Evolutionary conservation across 2,113 vertebrate species (phyloP).

Genomic region (Otolemur garnettii): DNA sequence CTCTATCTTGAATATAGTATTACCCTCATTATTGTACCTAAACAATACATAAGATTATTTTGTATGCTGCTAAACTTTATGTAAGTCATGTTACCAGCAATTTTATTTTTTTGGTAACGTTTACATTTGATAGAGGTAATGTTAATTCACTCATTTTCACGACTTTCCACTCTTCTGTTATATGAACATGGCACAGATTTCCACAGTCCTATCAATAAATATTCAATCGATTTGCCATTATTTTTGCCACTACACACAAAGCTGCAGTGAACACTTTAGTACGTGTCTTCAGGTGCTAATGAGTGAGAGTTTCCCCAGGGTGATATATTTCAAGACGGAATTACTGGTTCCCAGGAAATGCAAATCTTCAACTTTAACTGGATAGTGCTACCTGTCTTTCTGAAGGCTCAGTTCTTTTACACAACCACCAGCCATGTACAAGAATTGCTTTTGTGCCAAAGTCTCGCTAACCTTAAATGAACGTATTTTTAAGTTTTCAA

Average conservation of each 20-base stretch:
- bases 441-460: background rate
- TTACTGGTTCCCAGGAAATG: background rate
- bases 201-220: background rate
- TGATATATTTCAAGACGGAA: background rate
- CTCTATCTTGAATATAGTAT: background rate
- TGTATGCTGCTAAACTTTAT: background rate
- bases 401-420: background rate
- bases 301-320: background rate
- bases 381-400: background rate
- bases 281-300: background rate
- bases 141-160: background rate
- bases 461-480: background rate
- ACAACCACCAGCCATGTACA: background rate
- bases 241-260: constrained; percentile 18
- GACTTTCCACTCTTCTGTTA: background rate
- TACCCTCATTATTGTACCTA: background rate
- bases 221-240: background rate
- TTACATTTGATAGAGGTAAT: background rate
- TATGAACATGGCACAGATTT: background rate
- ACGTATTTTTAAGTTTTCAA: background rate
- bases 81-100: background rate
- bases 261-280: background rate
- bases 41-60: background rate
- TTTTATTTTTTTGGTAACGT: background rate
- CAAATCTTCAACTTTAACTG: background rate